phyloP scores from a whole-genome alignment of 2,113 vertebrate genomes.

The Pluvianellus socialis region DNA sequence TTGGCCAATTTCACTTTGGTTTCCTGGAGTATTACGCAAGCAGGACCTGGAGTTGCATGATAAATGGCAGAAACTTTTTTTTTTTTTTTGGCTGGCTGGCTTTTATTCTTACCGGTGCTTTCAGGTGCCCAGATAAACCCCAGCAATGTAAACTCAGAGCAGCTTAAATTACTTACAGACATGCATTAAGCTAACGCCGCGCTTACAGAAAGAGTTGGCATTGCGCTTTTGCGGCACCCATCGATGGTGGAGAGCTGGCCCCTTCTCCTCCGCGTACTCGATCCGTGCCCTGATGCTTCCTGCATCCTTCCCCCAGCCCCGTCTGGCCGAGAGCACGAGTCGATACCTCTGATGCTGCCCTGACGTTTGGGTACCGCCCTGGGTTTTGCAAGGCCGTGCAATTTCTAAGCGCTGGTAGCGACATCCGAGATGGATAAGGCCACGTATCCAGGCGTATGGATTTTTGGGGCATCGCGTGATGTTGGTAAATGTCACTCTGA shows the following conservation, averaged over 20 bases:
- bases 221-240: background rate
- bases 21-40: background rate
- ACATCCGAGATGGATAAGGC: background rate
- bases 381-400: background rate
- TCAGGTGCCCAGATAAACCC: background rate
- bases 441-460: background rate
- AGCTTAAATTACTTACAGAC: background rate
- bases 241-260: background rate
- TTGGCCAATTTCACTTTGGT: background rate
- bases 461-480: background rate
- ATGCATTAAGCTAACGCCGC: background rate
- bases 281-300: background rate
- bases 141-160: background rate
- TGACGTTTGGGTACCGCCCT: background rate
- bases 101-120: background rate
- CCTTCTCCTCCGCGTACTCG: fast-evolving
- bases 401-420: background rate
- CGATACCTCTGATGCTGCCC: fast-evolving
- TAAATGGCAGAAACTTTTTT: background rate
- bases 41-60: background rate
- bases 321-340: background rate
- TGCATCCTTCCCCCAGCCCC: background rate
- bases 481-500: background rate
- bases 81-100: no score
- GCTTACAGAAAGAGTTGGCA: background rate